Conservation (phyloP, 2,888 invertebrate genomes). For the Polydrusus pterygomalis region DNA sequence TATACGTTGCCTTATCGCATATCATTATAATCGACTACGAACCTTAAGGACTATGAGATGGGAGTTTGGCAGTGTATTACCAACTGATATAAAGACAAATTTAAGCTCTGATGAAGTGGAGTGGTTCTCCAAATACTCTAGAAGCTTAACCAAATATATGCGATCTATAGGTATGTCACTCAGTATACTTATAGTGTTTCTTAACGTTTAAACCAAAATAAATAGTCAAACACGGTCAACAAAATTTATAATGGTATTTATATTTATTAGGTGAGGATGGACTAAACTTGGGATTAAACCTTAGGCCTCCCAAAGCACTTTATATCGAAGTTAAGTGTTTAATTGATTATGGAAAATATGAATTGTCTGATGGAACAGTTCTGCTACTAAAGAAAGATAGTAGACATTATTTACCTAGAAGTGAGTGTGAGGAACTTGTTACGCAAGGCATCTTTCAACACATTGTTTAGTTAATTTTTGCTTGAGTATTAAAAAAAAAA, state of each 20-base stretch:
- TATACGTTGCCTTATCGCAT: conserved; percentile 90
- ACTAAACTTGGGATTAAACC: conserved; percentile 90
- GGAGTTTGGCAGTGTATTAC: conserved; percentile 96
- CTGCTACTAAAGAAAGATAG: conserved; percentile 92
- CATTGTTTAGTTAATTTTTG: conserved; percentile 68
- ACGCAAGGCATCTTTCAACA: conserved; percentile 92
- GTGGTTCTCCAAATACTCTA: conserved; percentile 94
- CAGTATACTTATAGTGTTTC: too few relatives aligned
- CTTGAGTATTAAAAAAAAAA: too few relatives aligned
- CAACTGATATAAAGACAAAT: conserved; percentile 86
- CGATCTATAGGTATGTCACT: conserved; percentile 68
- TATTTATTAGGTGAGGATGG: conserved; percentile 79
- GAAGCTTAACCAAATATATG: conserved; percentile 92
- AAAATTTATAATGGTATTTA: not conserved
- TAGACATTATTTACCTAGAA: conserved; percentile 90
- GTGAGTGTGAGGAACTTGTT: conserved; percentile 92
- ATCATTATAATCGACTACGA: conserved; percentile 87
- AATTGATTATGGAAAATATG: conserved; percentile 94
- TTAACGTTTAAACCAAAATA: too few relatives aligned
- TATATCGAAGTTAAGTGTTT: conserved; percentile 94
- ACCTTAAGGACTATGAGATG: conserved; percentile 92
- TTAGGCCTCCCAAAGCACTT: conserved; percentile 93
- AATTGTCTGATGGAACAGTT: conserved; percentile 94
- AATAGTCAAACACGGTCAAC: too few relatives aligned
- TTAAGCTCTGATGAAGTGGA: conserved; percentile 87